A percentile compares a stretch with the other conserved stretches of the same genome.
Conservation (phyloP, 2,113 vertebrate species). For the Crotalus helleri region DNA sequence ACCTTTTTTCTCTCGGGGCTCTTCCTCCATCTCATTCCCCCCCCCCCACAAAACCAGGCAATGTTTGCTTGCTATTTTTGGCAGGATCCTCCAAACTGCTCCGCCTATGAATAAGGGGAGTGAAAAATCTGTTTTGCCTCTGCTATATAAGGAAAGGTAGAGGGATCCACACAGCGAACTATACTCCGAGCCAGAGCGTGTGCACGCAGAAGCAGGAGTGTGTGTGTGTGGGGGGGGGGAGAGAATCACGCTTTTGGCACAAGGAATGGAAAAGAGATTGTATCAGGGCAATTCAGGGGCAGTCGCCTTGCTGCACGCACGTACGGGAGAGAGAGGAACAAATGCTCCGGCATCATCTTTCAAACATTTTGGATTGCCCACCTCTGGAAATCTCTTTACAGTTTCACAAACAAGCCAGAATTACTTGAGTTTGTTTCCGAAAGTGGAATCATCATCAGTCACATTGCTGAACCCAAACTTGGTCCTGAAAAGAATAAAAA, state of each 20-base stretch:
- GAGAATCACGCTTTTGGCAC: constrained; percentile 56
- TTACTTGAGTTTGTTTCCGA: not conserved
- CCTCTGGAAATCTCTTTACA: not conserved
- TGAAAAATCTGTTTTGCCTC: constrained; percentile 67
- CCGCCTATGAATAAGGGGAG: constrained; percentile 66
- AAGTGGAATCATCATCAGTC: not conserved
- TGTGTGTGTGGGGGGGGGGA: constrained; percentile 7
- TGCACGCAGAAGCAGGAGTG: not conserved
- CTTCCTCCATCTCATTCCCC: not conserved
- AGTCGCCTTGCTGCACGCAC: not conserved
- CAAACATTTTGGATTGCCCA: not conserved
- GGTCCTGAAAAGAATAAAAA: not conserved
- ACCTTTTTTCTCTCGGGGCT: not conserved
- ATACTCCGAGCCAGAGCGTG: constrained; percentile 35
- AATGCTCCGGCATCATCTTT: not conserved
- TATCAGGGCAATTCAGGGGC: constrained; percentile 58
- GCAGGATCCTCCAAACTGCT: constrained; percentile 58
- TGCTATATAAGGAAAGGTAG: constrained; percentile 74
- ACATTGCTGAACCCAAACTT: not conserved
- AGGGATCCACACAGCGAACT: constrained; percentile 62
- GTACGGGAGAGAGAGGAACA: not conserved
- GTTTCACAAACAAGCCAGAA: not conserved
- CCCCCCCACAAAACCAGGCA: constrained; percentile 11
- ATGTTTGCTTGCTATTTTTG: constrained; percentile 69
- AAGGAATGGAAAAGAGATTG: constrained; percentile 61